Percentiles rank a stretch among this genome's conserved stretches.
These are phyloP conservation scores for Hafferia zeledoni DNA, from an alignment of 2,797 vertebrate species.

Conservation along the genomic window DNA sequence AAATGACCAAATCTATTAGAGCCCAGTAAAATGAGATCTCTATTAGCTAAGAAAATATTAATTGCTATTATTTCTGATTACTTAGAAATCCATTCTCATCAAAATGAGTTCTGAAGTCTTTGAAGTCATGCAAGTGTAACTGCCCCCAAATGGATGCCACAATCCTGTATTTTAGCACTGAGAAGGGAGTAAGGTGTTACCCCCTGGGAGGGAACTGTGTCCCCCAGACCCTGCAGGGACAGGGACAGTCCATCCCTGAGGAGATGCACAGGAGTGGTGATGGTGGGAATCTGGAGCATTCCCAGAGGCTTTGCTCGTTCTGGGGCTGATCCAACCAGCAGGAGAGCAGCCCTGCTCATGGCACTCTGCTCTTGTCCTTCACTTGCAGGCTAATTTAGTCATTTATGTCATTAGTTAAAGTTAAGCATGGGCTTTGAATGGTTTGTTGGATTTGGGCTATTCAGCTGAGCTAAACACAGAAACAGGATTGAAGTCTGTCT, in stretches of 20 bases:
- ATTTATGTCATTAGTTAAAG: background rate
- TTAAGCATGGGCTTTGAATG: background rate
- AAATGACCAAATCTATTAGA: background rate
- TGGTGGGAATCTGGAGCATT: background rate
- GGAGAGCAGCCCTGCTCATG: background rate
- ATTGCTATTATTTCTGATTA: background rate
- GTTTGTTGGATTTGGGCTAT: background rate
- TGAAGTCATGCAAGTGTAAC: background rate
- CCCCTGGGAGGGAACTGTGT: background rate
- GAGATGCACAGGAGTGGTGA: background rate
- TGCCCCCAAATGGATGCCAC: background rate
- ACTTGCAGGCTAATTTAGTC: background rate
- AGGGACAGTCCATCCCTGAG: too few species aligned
- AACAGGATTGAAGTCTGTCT: background rate
- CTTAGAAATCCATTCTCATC: background rate
- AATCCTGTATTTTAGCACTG: background rate
- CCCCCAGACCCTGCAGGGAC: background rate
- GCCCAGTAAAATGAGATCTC: background rate
- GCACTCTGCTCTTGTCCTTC: background rate
- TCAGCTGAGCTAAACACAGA: background rate
- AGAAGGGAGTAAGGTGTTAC: accelerated
- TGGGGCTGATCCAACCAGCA: background rate
- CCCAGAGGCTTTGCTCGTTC: background rate
- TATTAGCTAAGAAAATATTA: background rate
- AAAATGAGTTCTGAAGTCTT: background rate